phyloP scores from a whole-genome alignment of 2,113 vertebrate species.

The Heteronetta atricapilla region DNA sequence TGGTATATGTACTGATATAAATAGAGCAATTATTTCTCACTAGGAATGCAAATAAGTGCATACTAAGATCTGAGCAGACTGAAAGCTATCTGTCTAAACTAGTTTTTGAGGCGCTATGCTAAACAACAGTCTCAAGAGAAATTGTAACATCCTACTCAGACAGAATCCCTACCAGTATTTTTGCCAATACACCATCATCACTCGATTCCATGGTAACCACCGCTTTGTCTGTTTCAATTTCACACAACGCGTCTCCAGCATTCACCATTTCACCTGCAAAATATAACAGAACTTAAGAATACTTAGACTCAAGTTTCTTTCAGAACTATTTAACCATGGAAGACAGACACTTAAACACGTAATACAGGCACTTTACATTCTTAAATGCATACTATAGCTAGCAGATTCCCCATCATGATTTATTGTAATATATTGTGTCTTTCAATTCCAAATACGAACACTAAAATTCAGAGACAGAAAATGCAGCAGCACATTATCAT shows the following conservation, averaged over 20 bases:
- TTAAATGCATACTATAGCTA: background rate
- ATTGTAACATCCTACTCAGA: background rate
- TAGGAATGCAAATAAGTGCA: background rate
- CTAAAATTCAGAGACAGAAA: background rate
- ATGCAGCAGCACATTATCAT: background rate
- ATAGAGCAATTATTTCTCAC: background rate
- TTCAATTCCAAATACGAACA: background rate
- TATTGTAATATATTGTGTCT: background rate
- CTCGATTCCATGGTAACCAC: constrained; percentile 93
- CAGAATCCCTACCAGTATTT: constrained; percentile 90
- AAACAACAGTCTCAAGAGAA: background rate
- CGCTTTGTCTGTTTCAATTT: constrained; percentile 98
- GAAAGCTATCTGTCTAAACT: background rate
- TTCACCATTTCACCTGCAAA: constrained; percentile 89
- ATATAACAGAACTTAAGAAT: constrained; percentile 11
- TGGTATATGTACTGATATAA: accelerated
- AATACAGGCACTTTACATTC: background rate
- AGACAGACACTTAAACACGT: background rate
- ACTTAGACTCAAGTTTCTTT: background rate
- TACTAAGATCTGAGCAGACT: background rate
- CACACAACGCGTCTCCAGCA: constrained; percentile 90
- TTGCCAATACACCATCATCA: constrained; percentile 93
- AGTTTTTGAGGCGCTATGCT: background rate
- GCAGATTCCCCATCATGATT: background rate
- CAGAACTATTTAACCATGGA: background rate